These are phyloP conservation scores for Corythoichthys intestinalis DNA, from an alignment of 2,113 vertebrate species.

Conservation along the genomic window DNA sequence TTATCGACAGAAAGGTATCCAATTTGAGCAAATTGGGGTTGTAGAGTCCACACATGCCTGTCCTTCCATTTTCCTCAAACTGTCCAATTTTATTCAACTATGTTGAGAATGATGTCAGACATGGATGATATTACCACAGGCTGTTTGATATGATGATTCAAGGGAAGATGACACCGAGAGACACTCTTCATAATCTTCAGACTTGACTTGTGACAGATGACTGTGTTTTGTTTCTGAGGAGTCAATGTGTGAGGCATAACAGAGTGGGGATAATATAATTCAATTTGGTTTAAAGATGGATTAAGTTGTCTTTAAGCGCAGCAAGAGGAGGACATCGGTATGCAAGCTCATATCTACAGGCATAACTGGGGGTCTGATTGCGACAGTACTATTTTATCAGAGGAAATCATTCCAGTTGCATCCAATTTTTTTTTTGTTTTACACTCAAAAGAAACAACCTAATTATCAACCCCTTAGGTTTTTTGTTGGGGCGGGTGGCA, in stretches of 20 bases:
- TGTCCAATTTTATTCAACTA: too few relatives aligned
- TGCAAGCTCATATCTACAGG: not conserved
- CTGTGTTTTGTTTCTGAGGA: not conserved
- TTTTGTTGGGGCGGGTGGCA: too few relatives aligned
- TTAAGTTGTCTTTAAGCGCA: not conserved
- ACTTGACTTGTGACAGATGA: not conserved
- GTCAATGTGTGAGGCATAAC: not conserved
- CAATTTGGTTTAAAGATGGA: slow-evolving; percentile 2
- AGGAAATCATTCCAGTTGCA: not conserved
- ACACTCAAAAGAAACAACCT: too few relatives aligned
- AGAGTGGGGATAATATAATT: not conserved
- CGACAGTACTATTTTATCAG: not conserved
- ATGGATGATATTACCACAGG: too few relatives aligned
- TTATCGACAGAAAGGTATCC: too few relatives aligned
- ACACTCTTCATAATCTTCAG: not conserved
- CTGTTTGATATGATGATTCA: not conserved
- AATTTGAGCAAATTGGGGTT: too few relatives aligned
- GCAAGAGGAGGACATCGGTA: slow-evolving; percentile 2
- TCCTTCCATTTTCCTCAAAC: too few relatives aligned
- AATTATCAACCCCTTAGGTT: too few relatives aligned
- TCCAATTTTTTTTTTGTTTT: too few relatives aligned
- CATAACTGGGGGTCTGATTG: not conserved
- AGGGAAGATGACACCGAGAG: not conserved
- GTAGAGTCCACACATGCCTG: too few relatives aligned
- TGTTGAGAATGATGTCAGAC: too few relatives aligned